These are phyloP conservation scores for Megalops cyprinoides DNA, from an alignment of 2,797 vertebrate genomes.

Conservation along the genomic window DNA sequence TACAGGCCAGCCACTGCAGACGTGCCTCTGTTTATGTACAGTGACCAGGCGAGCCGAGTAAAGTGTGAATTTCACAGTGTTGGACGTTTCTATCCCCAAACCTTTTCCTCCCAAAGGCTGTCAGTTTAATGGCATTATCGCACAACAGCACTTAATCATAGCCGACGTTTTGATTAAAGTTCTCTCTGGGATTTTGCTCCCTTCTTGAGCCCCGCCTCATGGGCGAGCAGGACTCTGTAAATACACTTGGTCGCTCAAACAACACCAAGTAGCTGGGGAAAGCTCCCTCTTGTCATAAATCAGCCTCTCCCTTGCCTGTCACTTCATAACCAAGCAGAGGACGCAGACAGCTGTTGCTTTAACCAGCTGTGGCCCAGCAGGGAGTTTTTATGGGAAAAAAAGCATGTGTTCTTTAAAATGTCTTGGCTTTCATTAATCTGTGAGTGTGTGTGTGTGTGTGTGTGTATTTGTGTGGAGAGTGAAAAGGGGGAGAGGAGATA, in stretches of 20 bases:
- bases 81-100: constrained; percentile 35
- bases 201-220: background rate
- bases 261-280: constrained; percentile 22
- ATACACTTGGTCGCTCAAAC: constrained; percentile 26
- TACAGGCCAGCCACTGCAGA: constrained; percentile 35
- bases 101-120: constrained; percentile 22
- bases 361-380: constrained; percentile 26
- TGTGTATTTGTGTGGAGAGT: no score
- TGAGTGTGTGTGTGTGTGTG: background rate
- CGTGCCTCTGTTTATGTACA: background rate
- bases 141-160: constrained; percentile 45
- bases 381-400: background rate
- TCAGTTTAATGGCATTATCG: constrained; percentile 27
- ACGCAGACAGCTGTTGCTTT: constrained; percentile 14
- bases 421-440: no score
- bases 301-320: no score
- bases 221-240: constrained; percentile 28
- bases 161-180: constrained; percentile 43
- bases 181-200: constrained; percentile 13
- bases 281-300: constrained; percentile 34
- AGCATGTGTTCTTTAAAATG: background rate
- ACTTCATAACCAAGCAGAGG: constrained; percentile 13
- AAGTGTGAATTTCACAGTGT: constrained; percentile 36
- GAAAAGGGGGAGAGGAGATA: no score
- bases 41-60: constrained; percentile 23